phyloP scores from a whole-genome alignment of 2,113 vertebrate genomes.

The Eulemur macaco region DNA sequence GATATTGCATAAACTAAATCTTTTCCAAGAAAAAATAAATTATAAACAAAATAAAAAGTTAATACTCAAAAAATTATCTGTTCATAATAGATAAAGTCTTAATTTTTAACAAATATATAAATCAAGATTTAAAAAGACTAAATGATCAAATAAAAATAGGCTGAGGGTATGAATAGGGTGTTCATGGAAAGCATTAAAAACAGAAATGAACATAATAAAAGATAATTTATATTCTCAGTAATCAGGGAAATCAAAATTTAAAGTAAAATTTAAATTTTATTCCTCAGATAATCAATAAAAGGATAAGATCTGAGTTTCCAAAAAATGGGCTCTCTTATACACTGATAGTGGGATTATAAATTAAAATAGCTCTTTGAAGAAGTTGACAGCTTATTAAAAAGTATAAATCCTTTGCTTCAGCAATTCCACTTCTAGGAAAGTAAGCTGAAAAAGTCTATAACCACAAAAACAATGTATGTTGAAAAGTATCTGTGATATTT shows the following conservation, averaged over 20 bases:
- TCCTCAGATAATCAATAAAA: background rate
- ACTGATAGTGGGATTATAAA: background rate
- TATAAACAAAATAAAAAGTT: background rate
- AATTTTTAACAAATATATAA: background rate
- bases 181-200: background rate
- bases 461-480: background rate
- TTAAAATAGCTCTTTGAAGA: background rate
- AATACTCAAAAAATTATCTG: background rate
- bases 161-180: background rate
- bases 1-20: background rate
- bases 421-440: background rate
- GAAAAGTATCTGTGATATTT: background rate
- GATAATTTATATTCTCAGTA: background rate
- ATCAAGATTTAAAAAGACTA: background rate
- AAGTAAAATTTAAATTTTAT: background rate
- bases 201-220: background rate
- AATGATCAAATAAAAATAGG: background rate
- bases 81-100: background rate
- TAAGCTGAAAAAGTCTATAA: background rate
- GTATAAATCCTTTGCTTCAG: background rate
- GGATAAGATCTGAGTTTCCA: background rate
- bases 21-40: background rate
- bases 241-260: background rate
- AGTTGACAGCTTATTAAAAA: background rate
- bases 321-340: background rate